Base-by-base conservation (phyloP, 2,797 vertebrate species). In the Naso thynnoides region DNA sequence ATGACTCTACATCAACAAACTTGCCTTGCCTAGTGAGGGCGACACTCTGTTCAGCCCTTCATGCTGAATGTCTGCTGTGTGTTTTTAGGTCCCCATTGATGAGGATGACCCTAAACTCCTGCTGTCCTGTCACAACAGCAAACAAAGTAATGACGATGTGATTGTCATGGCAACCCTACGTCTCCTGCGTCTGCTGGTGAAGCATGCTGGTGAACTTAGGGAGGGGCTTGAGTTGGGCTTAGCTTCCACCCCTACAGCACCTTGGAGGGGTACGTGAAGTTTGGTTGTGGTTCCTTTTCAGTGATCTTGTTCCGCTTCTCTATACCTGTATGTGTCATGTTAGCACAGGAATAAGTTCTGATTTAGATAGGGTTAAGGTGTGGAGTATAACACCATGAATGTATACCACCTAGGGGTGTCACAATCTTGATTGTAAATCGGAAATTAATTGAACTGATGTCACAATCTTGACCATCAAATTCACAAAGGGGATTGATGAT, bases 161-260 rank as follows among this genome's bases (percentile, higher is more conserved):
- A 99, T 99, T 6, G 98, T 99, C 68, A 99, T 99, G 98, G 98
- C 97, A 53, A 99, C 98, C 0, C 86, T 99, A 65, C 94, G 98
- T 8, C 90, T 99, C 39, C 92, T 99, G 55, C 93, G 98, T 0
- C 67, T 99, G 78, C 93, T 99, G 21, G 98, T 99, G 78, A 99
- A 99, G 78, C 98, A 99, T 5, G 98, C 97, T 1, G 97, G 97
- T 16, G 98, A 99, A 74, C 95, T 99, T 24, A 91, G 98, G 56
- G 97, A 99, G 67, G 97, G 95, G 61, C 91, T 99, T 14, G 98
- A 99, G 78, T 94, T 97, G 0, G 98, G 98, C 26, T 91, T 99
- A 15, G 98, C 98, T 62, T 97, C 97, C 2, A 99, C 98, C 5
- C 98, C 98, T 8, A 99, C 98, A 15, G 97, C 96, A 11, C 98